Evolutionary conservation across 2,113 vertebrate species (phyloP).

Genomic region (Pampusana beccarii): DNA sequence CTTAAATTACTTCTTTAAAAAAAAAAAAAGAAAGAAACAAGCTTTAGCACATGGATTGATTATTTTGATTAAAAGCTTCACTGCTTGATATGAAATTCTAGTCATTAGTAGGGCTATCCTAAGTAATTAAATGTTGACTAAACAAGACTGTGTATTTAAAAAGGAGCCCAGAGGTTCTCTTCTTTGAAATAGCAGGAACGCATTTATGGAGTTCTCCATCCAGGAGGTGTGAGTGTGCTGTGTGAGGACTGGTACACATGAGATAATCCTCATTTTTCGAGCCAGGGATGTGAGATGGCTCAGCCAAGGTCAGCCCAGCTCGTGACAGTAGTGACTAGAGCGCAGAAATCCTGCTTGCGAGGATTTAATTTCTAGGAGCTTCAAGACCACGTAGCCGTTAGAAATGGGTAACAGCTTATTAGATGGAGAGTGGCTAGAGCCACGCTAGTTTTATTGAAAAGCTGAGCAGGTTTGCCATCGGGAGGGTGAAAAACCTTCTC

Average conservation of each 20-base stretch:
- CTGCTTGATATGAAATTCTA: conserved; percentile 1
- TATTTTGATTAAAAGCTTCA: conserved; percentile 26
- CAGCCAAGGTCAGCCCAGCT: background rate
- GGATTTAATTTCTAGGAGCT: background rate
- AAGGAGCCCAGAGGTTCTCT: conserved; percentile 19
- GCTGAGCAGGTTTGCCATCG: background rate
- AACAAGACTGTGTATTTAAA: background rate
- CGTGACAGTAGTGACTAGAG: background rate
- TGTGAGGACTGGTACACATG: background rate
- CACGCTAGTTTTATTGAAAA: background rate
- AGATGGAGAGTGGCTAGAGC: background rate
- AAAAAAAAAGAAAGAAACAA: background rate
- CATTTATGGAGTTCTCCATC: background rate
- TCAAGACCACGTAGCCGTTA: background rate
- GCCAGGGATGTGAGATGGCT: background rate
- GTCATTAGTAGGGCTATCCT: background rate
- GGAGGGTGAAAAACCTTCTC: background rate
- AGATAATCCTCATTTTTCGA: background rate
- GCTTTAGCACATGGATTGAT: background rate
- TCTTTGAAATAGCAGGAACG: background rate
- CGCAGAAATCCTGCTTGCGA: background rate
- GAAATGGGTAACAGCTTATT: background rate
- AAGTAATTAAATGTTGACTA: conserved; percentile 29
- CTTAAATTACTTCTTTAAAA: background rate
- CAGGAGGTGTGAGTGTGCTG: background rate